Percentiles rank a stretch among this genome's conserved stretches.
Conservation (phyloP, 2,113 vertebrate species). For the Gobiocypris rarus region DNA sequence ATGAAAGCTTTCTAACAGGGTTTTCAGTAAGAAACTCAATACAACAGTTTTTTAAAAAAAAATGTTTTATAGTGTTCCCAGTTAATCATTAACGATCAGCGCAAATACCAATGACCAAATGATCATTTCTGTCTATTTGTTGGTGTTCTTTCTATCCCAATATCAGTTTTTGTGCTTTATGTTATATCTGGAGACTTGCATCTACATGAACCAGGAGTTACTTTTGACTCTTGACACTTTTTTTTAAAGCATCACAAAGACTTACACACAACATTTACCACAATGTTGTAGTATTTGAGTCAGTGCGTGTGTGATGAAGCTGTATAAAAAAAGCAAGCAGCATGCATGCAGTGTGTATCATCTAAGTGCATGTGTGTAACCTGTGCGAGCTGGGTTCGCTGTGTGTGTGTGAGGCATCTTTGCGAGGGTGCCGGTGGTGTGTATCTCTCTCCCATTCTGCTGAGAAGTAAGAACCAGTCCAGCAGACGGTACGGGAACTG, state of each 20-base stretch:
- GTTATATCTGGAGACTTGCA: neutral
- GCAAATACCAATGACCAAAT: neutral
- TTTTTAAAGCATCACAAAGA: neutral
- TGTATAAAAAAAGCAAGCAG: neutral
- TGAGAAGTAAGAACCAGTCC: conserved; percentile 75
- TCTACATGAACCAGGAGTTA: neutral
- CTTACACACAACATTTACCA: neutral
- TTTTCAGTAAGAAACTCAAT: no score
- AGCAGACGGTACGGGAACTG: conserved; percentile 76
- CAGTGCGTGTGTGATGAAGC: neutral
- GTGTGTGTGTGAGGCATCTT: conserved; percentile 63
- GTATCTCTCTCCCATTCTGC: conserved; percentile 69
- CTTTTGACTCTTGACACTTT: neutral
- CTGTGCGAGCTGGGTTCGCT: conserved; percentile 63
- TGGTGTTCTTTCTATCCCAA: neutral
- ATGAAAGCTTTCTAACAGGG: no score
- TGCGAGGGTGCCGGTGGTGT: conserved; percentile 58
- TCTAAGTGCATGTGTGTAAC: conserved; percentile 53
- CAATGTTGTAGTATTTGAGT: neutral
- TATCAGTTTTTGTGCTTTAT: no score
- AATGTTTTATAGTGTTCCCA: neutral
- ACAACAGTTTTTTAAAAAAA: no score
- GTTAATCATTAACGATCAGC: neutral
- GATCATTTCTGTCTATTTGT: neutral
- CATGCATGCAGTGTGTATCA: neutral